phyloP scores from a whole-genome alignment of 23 tunicate genomes.

The Oikopleura dioica region DNA sequence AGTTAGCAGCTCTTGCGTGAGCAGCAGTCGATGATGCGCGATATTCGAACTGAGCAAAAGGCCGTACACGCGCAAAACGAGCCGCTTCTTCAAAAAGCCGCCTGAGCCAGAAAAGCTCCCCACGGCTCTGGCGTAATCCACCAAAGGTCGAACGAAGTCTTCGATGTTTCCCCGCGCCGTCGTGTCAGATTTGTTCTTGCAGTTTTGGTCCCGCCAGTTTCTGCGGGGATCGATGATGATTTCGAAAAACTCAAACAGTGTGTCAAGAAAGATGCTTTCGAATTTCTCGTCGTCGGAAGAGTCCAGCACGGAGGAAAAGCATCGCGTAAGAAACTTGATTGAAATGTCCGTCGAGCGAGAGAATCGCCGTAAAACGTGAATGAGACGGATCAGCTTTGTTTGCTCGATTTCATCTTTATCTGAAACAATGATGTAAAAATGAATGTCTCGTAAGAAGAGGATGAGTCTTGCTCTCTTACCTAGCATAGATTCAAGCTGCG shows the following conservation, averaged over 20 bases:
- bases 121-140: too few species aligned
- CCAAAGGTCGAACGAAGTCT: too few species aligned
- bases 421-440: too few species aligned
- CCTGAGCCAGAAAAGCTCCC: too few species aligned
- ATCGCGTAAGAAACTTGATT: background rate
- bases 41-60: too few species aligned
- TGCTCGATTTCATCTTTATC: background rate
- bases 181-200: background rate
- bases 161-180: background rate
- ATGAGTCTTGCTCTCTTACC: too few species aligned
- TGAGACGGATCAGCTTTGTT: background rate
- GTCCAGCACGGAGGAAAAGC: background rate
- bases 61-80: too few species aligned
- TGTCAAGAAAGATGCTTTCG: background rate
- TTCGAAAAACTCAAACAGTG: background rate
- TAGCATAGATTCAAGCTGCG: background rate
- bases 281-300: background rate
- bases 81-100: too few species aligned
- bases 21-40: too few species aligned
- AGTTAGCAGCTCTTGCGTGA: too few species aligned
- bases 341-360: background rate
- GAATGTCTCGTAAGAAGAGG: too few species aligned
- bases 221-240: background rate
- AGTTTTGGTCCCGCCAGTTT: constrained; percentile 3
- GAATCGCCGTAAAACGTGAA: constrained; percentile 4